Conservation (phyloP, 2,888 invertebrate species). For the Podabrus alpinus region DNA sequence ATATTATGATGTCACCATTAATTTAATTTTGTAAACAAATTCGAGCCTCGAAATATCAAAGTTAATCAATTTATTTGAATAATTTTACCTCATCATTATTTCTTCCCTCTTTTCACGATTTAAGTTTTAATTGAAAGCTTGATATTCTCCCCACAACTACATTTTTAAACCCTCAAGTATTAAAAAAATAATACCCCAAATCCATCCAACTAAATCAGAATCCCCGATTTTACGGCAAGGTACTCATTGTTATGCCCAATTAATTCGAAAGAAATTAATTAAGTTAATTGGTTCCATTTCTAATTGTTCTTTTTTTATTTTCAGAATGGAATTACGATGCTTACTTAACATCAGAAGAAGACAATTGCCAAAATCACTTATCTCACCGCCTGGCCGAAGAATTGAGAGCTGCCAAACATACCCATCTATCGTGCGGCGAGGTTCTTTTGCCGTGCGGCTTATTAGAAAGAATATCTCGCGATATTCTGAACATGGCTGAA, state of each 20-base stretch:
- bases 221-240: not conserved
- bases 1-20: not conserved
- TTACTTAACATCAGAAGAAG: constrained; percentile 46
- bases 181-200: not conserved
- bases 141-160: not conserved
- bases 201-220: not conserved
- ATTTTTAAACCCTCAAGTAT: not conserved
- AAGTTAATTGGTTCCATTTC: not conserved
- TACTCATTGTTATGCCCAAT: not conserved
- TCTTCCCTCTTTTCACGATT: not conserved
- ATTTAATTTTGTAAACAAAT: not conserved
- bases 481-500: constrained; percentile 80
- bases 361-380: constrained; percentile 63
- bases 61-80: not conserved
- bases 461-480: constrained; percentile 75
- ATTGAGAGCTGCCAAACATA: constrained; percentile 78
- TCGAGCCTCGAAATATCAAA: not conserved
- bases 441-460: constrained; percentile 84
- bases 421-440: constrained; percentile 81
- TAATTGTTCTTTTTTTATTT: constrained; percentile 31
- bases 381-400: constrained; percentile 78
- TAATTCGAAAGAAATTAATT: not conserved
- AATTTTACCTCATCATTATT: not conserved
- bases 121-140: not conserved
- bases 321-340: constrained; percentile 54